Base-by-base conservation (phyloP, 2,797 vertebrate species). In the Enteromius fasciolatus region DNA sequence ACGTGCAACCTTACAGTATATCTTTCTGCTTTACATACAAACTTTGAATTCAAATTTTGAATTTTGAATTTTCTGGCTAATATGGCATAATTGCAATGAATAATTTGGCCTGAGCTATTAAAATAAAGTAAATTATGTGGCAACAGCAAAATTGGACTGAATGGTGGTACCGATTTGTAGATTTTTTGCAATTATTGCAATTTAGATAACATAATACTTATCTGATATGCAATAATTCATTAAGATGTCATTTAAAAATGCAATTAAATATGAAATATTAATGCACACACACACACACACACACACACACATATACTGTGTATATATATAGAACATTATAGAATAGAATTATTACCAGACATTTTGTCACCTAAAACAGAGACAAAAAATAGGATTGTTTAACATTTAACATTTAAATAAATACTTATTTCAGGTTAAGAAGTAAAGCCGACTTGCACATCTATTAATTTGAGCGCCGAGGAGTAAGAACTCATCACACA, bases 281-380 rank as follows among this genome's bases (percentile, higher is more conserved):
- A 36, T 7, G 4, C 36, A 36, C 36, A 36, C 6, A 36, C 36
- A 36, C 36, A 36, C 33, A 36, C 33, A 36, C 5, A 36, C 5
- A 36, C 5, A 36, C 1, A 33, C 4, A 31, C 28, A 31, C 28
- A 31, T 3, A 31, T 31, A 31, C 4, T n/a, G n/a, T n/a, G 8
- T 39, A 39, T 39, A 39, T 39, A 39, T 39, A 39, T 39, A 39
- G 5, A n/a, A n/a, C n/a, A n/a, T n/a, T n/a, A n/a, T n/a, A 39
- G 5, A 33, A 9, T 39, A 39, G 1, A 39, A 59, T 28, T 11
- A 25, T 76, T 61, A 76, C 74, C 74, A 18, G 52, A 1, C 36
- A 61, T 74, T 28, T 61, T 76, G n/a, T 28, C 54, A 61, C 33
- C 54, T 76, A 61, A 23, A 76, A 57, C 31, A 52, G 25, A 76